A percentile compares a stretch with the other conserved stretches of the same genome.
Evolutionary conservation across 2,797 vertebrate genomes (phyloP).

Genomic region (Acanthurus lineatus): DNA sequence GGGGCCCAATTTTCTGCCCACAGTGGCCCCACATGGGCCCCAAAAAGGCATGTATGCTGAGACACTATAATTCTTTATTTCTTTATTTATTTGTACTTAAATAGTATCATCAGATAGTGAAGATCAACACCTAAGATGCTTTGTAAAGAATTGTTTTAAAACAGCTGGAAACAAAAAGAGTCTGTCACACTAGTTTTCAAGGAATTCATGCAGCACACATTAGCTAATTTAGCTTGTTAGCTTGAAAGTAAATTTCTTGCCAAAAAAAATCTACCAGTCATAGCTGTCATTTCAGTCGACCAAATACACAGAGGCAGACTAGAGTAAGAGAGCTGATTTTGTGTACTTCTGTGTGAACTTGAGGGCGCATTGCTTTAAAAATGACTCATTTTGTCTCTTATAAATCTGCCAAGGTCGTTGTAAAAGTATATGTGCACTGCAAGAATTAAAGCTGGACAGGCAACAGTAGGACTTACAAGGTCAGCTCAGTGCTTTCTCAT

Average conservation of each 20-base stretch:
- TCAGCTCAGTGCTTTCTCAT: neutral
- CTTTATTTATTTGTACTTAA: too few relatives aligned
- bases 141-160: neutral
- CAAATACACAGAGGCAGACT: neutral
- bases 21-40: too few relatives aligned
- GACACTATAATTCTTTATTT: too few relatives aligned
- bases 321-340: neutral
- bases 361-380: neutral
- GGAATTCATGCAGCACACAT: neutral
- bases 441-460: neutral
- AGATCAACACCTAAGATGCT: neutral
- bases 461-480: neutral
- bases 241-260: too few relatives aligned
- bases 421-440: too few relatives aligned
- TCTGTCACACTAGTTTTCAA: neutral
- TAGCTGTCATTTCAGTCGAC: neutral
- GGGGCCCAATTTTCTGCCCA: too few relatives aligned
- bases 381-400: neutral
- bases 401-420: neutral
- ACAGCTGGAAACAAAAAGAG: neutral
- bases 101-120: neutral
- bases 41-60: too few relatives aligned
- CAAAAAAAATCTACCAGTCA: neutral
- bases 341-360: neutral
- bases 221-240: neutral